These are phyloP conservation scores for Ammospiza caudacuta DNA, from an alignment of 2,113 vertebrate genomes.

Conservation along the genomic window DNA sequence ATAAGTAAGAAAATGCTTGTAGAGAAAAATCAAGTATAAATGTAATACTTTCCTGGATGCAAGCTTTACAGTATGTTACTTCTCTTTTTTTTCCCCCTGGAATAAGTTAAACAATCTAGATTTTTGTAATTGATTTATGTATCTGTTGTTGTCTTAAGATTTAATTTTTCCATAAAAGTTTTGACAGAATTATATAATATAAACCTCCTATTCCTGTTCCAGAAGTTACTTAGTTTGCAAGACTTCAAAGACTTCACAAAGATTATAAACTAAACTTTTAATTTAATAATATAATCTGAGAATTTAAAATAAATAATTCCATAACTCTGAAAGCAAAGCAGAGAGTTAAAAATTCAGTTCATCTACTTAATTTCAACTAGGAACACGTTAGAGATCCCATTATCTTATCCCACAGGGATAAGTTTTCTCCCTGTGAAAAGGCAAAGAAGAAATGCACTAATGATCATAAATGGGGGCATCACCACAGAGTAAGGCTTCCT, in stretches of 20 bases:
- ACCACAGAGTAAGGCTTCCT: background rate
- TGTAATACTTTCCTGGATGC: background rate
- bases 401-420: background rate
- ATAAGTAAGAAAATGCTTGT: constrained; percentile 17
- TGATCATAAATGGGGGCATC: background rate
- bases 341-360: background rate
- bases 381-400: background rate
- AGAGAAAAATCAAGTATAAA: background rate
- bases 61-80: background rate
- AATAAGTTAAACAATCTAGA: background rate
- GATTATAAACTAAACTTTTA: background rate
- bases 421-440: background rate
- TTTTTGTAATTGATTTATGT: background rate
- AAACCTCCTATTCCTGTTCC: background rate
- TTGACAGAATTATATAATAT: background rate
- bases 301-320: background rate
- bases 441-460: background rate
- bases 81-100: background rate
- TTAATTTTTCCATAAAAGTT: background rate
- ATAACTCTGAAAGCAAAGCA: background rate
- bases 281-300: background rate
- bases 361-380: background rate
- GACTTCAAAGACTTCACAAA: background rate
- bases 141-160: background rate
- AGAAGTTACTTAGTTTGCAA: background rate